Percentiles rank a stretch among this genome's conserved stretches.
phyloP scores from a whole-genome alignment of 2,797 vertebrate species.

The Pantherophis vulpinus region DNA sequence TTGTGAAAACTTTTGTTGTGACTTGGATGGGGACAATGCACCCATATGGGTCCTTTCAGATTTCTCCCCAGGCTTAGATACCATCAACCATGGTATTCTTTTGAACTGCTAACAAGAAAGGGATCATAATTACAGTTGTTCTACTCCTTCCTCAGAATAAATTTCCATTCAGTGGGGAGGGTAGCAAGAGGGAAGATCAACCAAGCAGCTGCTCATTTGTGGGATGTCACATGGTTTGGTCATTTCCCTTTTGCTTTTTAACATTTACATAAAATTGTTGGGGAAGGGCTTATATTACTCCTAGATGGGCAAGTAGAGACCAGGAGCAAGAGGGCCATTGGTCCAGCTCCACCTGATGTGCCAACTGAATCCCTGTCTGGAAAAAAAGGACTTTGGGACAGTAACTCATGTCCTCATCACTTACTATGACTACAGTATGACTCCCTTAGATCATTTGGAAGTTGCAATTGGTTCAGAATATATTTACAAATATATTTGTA shows the following conservation, averaged over 20 bases:
- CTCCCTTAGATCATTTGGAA: not conserved
- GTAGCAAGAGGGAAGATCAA: not conserved
- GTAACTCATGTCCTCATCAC: not conserved
- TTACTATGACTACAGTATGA: not conserved
- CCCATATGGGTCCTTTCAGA: too few relatives aligned
- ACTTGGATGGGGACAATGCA: too few relatives aligned
- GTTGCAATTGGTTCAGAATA: not conserved
- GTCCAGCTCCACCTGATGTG: not conserved
- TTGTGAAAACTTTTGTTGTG: too few relatives aligned
- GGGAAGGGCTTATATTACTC: not conserved
- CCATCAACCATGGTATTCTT: too few relatives aligned
- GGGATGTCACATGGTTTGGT: not conserved
- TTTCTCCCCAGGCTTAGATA: too few relatives aligned
- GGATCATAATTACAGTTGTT: not conserved
- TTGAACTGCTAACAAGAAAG: not conserved
- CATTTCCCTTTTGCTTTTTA: not conserved
- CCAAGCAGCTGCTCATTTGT: not conserved
- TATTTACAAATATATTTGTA: not conserved
- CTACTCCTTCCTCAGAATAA: not conserved
- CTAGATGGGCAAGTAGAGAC: not conserved
- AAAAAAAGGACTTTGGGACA: not conserved
- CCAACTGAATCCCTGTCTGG: not conserved
- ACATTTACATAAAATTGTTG: not conserved
- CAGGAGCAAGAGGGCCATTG: not conserved
- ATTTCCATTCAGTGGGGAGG: not conserved